Evolutionary conservation across 2,113 vertebrate genomes (phyloP).

Genomic region (Python bivittatus): DNA sequence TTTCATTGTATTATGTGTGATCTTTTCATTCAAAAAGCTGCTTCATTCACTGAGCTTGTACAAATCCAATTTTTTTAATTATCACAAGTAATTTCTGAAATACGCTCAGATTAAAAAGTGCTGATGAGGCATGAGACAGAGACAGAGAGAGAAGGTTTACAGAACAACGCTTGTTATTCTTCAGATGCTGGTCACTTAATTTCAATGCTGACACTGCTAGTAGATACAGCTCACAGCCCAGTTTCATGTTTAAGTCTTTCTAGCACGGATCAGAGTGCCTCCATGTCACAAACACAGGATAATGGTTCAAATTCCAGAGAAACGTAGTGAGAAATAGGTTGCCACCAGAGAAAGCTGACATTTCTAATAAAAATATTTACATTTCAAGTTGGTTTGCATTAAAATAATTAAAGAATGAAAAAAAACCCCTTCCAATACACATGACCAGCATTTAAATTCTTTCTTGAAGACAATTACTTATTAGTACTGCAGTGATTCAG

Average conservation of each 20-base stretch:
- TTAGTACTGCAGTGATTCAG: constrained; percentile 39
- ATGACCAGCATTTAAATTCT: not conserved
- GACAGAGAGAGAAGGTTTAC: not conserved
- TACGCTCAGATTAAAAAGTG: not conserved
- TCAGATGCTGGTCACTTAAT: constrained; percentile 41
- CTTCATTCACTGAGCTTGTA: not conserved
- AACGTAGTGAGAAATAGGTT: not conserved
- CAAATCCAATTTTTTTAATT: not conserved
- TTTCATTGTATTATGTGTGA: not conserved
- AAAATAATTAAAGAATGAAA: constrained; percentile 32
- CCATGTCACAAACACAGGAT: constrained; percentile 41
- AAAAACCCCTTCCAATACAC: not conserved
- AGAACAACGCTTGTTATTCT: too few relatives aligned
- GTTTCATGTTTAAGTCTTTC: constrained; percentile 53
- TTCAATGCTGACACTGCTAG: constrained; percentile 38
- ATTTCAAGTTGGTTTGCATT: constrained; percentile 55
- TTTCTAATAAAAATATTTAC: not conserved
- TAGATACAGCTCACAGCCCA: constrained; percentile 37
- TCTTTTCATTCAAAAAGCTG: not conserved
- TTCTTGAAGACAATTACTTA: constrained; percentile 35
- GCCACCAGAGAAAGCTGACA: not conserved
- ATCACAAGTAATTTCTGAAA: not conserved
- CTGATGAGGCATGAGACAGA: not conserved
- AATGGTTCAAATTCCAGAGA: not conserved
- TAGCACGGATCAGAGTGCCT: constrained; percentile 57